Conservation (phyloP, 1,140 invertebrate species). For the Probaryconus sp. region DNA sequence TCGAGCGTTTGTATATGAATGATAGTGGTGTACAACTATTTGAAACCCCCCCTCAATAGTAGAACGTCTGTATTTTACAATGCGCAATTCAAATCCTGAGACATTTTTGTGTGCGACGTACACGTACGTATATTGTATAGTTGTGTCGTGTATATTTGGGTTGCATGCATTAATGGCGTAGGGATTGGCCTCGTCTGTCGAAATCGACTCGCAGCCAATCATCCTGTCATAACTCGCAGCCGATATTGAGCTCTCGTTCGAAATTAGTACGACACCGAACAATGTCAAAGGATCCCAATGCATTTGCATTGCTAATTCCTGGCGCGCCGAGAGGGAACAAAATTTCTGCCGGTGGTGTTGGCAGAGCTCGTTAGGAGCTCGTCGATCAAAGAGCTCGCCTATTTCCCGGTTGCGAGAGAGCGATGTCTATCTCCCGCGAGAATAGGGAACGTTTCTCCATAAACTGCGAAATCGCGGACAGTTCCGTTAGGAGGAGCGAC, state of each 20-base stretch:
- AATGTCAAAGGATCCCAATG: constrained; percentile 24
- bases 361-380: constrained; percentile 54
- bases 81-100: too few species aligned
- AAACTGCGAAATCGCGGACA: constrained; percentile 45
- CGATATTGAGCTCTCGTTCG: not conserved
- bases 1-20: too few species aligned
- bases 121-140: too few species aligned
- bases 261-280: constrained; percentile 14
- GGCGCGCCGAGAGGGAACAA: not conserved
- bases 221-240: too few species aligned
- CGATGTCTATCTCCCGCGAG: constrained; percentile 42
- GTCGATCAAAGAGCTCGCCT: constrained; percentile 54
- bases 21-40: too few species aligned
- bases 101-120: too few species aligned
- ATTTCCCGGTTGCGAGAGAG: constrained; percentile 14
- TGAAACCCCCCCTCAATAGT: too few species aligned
- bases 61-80: too few species aligned
- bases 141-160: too few species aligned
- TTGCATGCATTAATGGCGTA: too few species aligned
- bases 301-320: constrained; percentile 52
- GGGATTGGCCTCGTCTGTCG: too few species aligned
- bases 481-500: constrained; percentile 49
- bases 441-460: constrained; percentile 16
- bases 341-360: constrained; percentile 18
- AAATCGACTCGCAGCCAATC: too few species aligned